These are phyloP conservation scores for Mormyrus lacerda DNA, from an alignment of 2,113 vertebrate species.

Conservation along the genomic window DNA sequence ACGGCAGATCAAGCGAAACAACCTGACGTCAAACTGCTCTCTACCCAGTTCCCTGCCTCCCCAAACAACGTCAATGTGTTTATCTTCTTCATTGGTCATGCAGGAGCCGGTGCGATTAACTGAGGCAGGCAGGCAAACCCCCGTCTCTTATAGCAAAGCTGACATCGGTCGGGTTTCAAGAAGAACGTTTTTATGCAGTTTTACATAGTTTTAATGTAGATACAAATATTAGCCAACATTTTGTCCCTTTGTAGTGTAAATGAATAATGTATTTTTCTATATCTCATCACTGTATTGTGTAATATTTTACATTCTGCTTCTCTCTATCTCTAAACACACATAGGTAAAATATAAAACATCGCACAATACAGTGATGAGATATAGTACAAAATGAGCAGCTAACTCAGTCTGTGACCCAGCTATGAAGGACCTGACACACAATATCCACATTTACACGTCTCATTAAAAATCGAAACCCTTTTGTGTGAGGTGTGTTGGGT, in stretches of 20 bases:
- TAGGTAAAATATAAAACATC: not conserved
- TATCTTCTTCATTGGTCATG: not conserved
- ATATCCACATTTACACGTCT: not conserved
- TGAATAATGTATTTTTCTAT: not conserved
- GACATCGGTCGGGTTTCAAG: not conserved
- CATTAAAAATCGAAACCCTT: not conserved
- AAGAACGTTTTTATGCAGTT: not conserved
- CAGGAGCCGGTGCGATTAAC: not conserved
- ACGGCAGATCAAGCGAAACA: slow-evolving; percentile 42
- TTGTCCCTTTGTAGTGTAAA: not conserved
- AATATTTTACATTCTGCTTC: not conserved
- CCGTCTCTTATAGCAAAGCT: not conserved
- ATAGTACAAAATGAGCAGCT: not conserved
- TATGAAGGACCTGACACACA: not conserved
- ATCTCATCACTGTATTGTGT: not conserved
- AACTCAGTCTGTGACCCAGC: not conserved
- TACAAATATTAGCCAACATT: too few relatives aligned
- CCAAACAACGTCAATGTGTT: not conserved
- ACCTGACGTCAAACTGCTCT: slow-evolving; percentile 36
- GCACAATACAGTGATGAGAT: not conserved
- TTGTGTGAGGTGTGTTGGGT: not conserved
- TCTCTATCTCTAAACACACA: not conserved
- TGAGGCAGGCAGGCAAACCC: not conserved
- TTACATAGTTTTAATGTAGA: not conserved
- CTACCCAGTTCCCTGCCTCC: slow-evolving; percentile 9